Base-by-base conservation (phyloP, 2,113 vertebrate species). In the Pelmatolapia mariae region DNA sequence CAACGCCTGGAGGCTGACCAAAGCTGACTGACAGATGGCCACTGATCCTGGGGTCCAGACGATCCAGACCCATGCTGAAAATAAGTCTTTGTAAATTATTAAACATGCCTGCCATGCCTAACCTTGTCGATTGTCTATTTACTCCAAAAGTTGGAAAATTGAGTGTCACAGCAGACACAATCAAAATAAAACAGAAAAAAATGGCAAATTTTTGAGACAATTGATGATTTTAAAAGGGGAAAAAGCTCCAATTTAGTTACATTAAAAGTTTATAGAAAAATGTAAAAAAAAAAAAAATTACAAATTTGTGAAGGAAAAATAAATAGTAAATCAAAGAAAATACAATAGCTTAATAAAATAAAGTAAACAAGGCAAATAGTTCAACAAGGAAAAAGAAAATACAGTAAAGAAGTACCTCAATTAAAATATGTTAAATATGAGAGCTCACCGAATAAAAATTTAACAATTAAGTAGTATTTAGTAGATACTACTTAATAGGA, bases 11-110 rank as follows among this genome's bases (percentile, higher is more conserved):
- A 87, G 92, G 89, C 50, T 40, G 84, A 86, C 73, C 29, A 45
- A 83, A 43, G 83, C 87, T 22, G 54, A 16, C 91, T 86, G 94
- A 92, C 95, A 96, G 95, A 95, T 95, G 95, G 95, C 57, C 91
- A 86, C 93, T 95, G 87, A 95, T 93, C 92, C 90, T 15, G 88
- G 84, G 84, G 50, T 87, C 36, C 81, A 52, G 19, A 81, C 54
- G 53, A 91, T 86, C 81, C 85, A 84, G 71, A 91, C 68, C 19
- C 83, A 68, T 9, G 8, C 80, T 15, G 11, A 43, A 90, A 71
- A 87, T 57, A 59, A 19, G 52, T 68, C 71, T 86, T 43, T 78
- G 63, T 91, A 83, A 94, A 94, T 95, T 91, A 94, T 93, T 94
- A 71, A 94, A 78, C 9, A 68, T 68, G 33, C 19, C 61, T 68